Percentiles rank a stretch among this genome's conserved stretches.
Conservation (phyloP, 2,113 vertebrate genomes). For the Phalacrocorax brasilianus region DNA sequence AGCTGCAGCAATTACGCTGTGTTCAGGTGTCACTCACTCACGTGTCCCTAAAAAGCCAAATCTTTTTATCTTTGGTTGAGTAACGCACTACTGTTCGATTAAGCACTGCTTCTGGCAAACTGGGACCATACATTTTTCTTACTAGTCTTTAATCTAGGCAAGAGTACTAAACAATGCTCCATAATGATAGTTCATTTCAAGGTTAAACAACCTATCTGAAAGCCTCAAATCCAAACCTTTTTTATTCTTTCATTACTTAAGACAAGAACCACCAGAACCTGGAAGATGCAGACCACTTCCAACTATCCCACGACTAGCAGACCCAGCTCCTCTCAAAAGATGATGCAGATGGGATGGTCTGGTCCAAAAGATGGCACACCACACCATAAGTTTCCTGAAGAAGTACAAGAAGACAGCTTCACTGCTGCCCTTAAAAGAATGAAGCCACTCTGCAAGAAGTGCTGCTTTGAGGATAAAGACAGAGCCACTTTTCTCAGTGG, state of each 20-base stretch:
- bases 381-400: neutral
- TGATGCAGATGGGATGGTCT: neutral
- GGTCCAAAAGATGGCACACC: neutral
- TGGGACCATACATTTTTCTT: neutral
- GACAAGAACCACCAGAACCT: neutral
- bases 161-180: neutral
- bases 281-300: neutral
- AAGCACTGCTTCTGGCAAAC: neutral
- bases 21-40: neutral
- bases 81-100: neutral
- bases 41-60: neutral
- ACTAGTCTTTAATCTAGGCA: neutral
- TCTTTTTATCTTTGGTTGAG: neutral
- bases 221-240: neutral
- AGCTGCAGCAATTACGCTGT: neutral
- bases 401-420: neutral
- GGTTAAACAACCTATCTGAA: constrained; percentile 16
- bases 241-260: neutral
- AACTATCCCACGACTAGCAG: neutral
- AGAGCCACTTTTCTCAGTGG: neutral
- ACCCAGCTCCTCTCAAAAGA: neutral
- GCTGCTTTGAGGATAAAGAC: neutral
- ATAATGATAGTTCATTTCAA: neutral
- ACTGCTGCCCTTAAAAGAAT: neutral
- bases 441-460: neutral